Conservation (phyloP, 2,797 vertebrate species). For the Lateolabrax maculatus region DNA sequence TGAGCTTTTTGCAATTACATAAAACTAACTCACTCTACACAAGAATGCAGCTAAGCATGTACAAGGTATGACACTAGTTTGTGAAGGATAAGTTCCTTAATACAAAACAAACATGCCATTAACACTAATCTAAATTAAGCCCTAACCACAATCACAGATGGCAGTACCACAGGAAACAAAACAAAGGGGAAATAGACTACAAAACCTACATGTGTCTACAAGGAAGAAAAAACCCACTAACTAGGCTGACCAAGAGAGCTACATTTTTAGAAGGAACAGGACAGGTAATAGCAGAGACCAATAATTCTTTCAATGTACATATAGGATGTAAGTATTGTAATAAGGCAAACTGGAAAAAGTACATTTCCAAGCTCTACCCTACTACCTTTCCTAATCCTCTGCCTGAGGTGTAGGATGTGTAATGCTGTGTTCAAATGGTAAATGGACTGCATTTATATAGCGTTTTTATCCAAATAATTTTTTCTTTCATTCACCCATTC, state of each 20-base stretch:
- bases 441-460: too few relatives aligned
- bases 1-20: neutral
- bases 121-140: neutral
- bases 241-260: neutral
- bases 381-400: neutral
- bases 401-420: neutral
- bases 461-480: too few relatives aligned
- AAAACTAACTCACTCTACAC: neutral
- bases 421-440: neutral
- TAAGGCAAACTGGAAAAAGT: neutral
- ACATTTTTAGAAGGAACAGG: neutral
- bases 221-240: neutral
- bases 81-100: neutral
- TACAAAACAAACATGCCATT: neutral
- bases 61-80: neutral
- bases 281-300: neutral
- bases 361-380: neutral
- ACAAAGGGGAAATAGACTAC: neutral
- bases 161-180: neutral
- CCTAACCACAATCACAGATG: too few relatives aligned
- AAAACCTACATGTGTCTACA: too few relatives aligned
- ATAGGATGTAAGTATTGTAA: too few relatives aligned
- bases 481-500: too few relatives aligned
- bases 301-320: too few relatives aligned
- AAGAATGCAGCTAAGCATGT: neutral